Evolutionary conservation across 1,140 invertebrate species (phyloP).

Genomic region (Pygmarrhopalites habei): DNA sequence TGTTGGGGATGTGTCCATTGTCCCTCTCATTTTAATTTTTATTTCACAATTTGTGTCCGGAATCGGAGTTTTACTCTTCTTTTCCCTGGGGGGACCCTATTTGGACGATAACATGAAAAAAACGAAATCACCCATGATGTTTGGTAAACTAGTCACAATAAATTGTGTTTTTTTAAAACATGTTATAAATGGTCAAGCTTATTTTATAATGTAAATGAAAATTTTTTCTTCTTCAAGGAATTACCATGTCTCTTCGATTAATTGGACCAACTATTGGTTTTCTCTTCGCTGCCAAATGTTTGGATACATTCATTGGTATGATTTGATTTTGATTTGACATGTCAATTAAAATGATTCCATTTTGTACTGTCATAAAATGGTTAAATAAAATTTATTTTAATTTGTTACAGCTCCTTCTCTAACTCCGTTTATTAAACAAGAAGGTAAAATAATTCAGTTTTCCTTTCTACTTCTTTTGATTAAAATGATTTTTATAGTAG

Average conservation of each 20-base stretch:
- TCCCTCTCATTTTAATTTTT: slow-evolving; percentile 56
- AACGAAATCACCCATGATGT: slow-evolving; percentile 56
- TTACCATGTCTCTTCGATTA: slow-evolving; percentile 36
- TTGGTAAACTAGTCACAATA: no score
- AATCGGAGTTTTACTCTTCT: slow-evolving; percentile 63
- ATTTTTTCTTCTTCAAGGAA: slow-evolving; percentile 23
- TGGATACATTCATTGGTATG: slow-evolving; percentile 63
- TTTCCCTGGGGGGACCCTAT: slow-evolving; percentile 50
- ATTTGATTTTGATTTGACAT: no score
- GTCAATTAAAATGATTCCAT: no score
- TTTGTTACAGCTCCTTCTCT: no score
- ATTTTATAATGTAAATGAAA: no score
- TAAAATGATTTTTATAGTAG: no score
- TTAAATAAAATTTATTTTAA: no score
- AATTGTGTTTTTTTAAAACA: neutral
- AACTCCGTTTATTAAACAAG: slow-evolving; percentile 54
- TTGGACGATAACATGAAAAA: slow-evolving; percentile 64
- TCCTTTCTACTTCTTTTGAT: no score
- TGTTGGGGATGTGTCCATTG: slow-evolving; percentile 26
- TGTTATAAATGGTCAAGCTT: neutral
- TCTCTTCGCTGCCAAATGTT: slow-evolving; percentile 58
- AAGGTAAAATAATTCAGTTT: no score
- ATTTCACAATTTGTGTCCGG: slow-evolving; percentile 62
- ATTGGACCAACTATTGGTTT: slow-evolving; percentile 62
- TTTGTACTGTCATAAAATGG: no score